A percentile compares a stretch with the other conserved stretches of the same genome.
Evolutionary conservation across 2,113 vertebrate genomes (phyloP).

Genomic region (Syrmaticus mikado): DNA sequence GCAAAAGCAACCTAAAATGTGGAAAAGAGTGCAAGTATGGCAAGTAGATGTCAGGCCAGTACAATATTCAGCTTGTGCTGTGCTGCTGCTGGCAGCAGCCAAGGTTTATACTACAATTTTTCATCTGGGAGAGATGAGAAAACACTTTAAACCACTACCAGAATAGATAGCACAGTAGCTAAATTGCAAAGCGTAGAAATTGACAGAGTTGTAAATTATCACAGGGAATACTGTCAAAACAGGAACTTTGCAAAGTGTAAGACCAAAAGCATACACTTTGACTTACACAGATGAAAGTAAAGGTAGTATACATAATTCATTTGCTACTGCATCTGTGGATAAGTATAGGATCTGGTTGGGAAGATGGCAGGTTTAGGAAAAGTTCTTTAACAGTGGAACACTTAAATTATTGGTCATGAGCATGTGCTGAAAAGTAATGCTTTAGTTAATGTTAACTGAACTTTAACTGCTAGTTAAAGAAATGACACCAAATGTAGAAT

Average conservation of each 20-base stretch:
- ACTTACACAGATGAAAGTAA: slow-evolving; percentile 52
- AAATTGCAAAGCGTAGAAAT: slow-evolving; percentile 54
- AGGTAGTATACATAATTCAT: slow-evolving; percentile 30
- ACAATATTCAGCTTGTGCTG: not conserved
- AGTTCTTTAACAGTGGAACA: slow-evolving; percentile 5
- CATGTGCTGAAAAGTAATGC: slow-evolving; percentile 10
- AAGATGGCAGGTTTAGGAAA: slow-evolving; percentile 5
- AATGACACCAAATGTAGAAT: not conserved
- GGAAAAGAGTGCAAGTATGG: not conserved
- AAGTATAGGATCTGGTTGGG: not conserved
- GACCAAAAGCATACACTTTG: slow-evolving; percentile 15
- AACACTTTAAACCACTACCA: slow-evolving; percentile 15
- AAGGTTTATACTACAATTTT: slow-evolving; percentile 56
- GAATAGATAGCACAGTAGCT: slow-evolving; percentile 30
- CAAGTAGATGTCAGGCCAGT: not conserved
- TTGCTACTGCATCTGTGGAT: not conserved
- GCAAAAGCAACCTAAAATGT: not conserved
- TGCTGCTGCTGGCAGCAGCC: slow-evolving; percentile 16
- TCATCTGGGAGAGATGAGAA: slow-evolving; percentile 38
- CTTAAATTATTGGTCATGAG: not conserved
- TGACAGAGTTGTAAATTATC: slow-evolving; percentile 63
- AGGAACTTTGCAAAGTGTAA: slow-evolving; percentile 27
- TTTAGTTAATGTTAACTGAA: not conserved
- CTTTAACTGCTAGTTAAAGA: slow-evolving; percentile 32
- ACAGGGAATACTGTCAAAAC: slow-evolving; percentile 53